Base-by-base conservation (phyloP, 2,113 vertebrate genomes). In the Raja brachyura region DNA sequence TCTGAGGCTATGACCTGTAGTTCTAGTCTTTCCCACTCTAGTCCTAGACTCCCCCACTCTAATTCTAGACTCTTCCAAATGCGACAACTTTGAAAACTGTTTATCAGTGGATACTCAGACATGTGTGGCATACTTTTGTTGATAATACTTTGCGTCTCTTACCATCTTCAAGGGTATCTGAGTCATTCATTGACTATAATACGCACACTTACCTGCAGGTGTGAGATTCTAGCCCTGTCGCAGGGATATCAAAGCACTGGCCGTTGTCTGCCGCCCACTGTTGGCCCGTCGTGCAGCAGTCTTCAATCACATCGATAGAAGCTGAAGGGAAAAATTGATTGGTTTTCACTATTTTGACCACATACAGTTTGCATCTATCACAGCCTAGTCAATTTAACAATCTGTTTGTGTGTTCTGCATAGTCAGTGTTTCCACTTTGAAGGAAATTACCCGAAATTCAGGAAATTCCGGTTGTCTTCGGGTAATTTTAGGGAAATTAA, bases 241-340 rank as follows among this genome's bases (percentile, higher is more conserved):
- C 94, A 6, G 96, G 96, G 93, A 98, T 96, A 90, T 96, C 95
- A 13, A 95, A 94, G 93, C 98, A 99, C 94, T 98, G 97, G 10
- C 95, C 96, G 0, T 96, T 96, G 93, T 97, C 96, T 1, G 96
- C 94, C 20, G 97, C 98, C 98, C 98, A 99, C 93, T 96, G 97
- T 93, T 98, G 97, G 0, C 98, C 98, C 0, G 96, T 96, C 2
- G 96, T 95, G 56, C 98, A 99, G 95, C 98, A 99, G 0, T 95
- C 96, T 94, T 97, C 97, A 2, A 99, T 95, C 94, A 98, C 76
- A 56, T 98, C 97, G 94, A 96, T 96, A 94, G 98, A 97, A 94
- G 96, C 97, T 98, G 94, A 2, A 94, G 54, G 79, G 94, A 77
- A 73, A 83, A 93, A 28, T n/a, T 28, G 83, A 1, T 88, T 66